Base-by-base conservation (phyloP, 2,797 vertebrate genomes). In the Sebastes steindachneri region DNA sequence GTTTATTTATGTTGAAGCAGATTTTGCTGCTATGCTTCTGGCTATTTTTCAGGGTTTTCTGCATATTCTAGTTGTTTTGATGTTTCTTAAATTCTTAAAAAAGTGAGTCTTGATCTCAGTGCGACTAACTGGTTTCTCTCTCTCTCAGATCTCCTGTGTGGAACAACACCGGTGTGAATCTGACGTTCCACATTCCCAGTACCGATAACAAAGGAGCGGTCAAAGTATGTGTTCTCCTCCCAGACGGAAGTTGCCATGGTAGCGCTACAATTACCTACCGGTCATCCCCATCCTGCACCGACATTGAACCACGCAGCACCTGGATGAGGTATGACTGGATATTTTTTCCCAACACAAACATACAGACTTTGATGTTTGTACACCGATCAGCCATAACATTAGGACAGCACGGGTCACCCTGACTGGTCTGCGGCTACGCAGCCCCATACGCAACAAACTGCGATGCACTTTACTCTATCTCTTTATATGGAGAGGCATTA, bases 121-220 rank as follows among this genome's bases (percentile, higher is more conserved):
- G 28, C 23, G 6, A 33, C 29, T 57, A 41, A 63, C 28, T 77
- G 48, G 12, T 45, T 21, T 51, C 23, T 63, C 9, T 65, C 33
- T 65, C 19, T 77, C 2, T 75, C 53, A 99, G 98, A 86, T 93
- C 95, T 82, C 86, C 88, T 65, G 96, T 97, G 5, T 94, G 71
- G 95, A 93, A 73, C 77, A 96, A 86, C 54, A 96, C 95, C 0
- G 95, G 88, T 25, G 92, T 89, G 15, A 95, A 62, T 2, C 94
- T 98, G 91, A 95, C 54, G 1, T 97, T 99, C 89, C 88, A 97
- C 86, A 95, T 99, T 67, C 97, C 97, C 15, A 93, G 88, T 4
- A 90, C 93, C 37, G 84, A 92, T 2, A 67, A 15, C 9, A 97
- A 97, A 93, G 97, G 96, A 19, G 89, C 84, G 73, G 96, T 95